These are phyloP conservation scores for Drosophila setifemur DNA, from an alignment of 1,140 invertebrate genomes.

Conservation along the genomic window DNA sequence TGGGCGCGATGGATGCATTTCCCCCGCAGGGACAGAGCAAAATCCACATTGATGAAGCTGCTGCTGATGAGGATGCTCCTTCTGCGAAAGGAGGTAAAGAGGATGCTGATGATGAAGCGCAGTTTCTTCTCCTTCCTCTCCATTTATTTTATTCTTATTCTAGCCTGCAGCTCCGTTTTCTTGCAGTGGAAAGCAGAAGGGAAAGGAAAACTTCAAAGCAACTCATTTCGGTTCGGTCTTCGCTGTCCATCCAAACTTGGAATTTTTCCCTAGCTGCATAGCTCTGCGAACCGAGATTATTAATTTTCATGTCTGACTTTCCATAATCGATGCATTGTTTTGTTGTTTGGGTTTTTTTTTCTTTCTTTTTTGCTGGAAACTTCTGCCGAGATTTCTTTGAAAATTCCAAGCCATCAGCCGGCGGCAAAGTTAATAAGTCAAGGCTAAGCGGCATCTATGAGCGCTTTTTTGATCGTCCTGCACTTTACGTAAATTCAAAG, in stretches of 20 bases:
- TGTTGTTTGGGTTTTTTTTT: conserved; percentile 22
- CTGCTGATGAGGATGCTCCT: conserved; percentile 23
- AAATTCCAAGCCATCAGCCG: conserved; percentile 38
- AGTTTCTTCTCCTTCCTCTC: neutral
- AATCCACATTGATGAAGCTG: conserved; percentile 55
- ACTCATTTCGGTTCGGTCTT: conserved; percentile 41
- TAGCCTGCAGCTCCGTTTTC: conserved; percentile 25
- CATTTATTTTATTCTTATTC: neutral
- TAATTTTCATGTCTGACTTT: conserved; percentile 74
- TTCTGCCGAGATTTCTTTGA: conserved; percentile 59
- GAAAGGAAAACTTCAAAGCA: conserved; percentile 75
- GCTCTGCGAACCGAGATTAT: conserved; percentile 57
- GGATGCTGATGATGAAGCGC: conserved; percentile 31
- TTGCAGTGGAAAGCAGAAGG: conserved; percentile 50
- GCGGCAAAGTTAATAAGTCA: conserved; percentile 64
- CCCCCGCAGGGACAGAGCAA: conserved; percentile 42
- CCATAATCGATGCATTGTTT: conserved; percentile 68
- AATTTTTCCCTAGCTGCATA: conserved; percentile 65
- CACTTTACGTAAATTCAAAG: neutral
- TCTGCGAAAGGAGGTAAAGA: conserved; percentile 12
- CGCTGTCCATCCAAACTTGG: conserved; percentile 25
- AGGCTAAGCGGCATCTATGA: conserved; percentile 26
- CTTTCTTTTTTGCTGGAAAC: conserved; percentile 17
- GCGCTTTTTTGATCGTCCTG: conserved; percentile 38
- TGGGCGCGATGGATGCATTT: neutral